These are phyloP conservation scores for Clupea harengus DNA, from an alignment of 2,113 vertebrate species.

Conservation along the genomic window DNA sequence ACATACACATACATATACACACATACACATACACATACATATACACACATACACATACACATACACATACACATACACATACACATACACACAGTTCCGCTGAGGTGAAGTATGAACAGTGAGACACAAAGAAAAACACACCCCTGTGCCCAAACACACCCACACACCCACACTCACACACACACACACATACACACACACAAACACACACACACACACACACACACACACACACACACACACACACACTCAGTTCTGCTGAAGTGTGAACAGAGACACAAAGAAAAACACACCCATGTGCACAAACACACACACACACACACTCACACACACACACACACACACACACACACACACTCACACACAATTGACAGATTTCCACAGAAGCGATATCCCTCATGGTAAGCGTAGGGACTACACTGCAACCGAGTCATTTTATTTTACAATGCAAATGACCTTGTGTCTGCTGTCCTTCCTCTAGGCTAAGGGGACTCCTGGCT, in stretches of 20 bases:
- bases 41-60: background rate
- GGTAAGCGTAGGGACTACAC: background rate
- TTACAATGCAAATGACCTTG: background rate
- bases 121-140: too few species aligned
- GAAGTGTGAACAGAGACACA: background rate
- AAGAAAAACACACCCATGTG: background rate
- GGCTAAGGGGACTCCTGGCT: background rate
- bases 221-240: background rate
- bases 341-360: slow-evolving; percentile 14
- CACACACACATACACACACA: too few species aligned
- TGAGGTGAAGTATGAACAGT: too few species aligned
- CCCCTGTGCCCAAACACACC: too few species aligned
- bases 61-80: too few species aligned
- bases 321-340: too few species aligned
- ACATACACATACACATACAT: slow-evolving; percentile 16
- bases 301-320: too few species aligned
- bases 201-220: too few species aligned
- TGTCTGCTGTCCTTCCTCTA: background rate
- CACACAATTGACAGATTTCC: background rate
- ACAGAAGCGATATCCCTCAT: background rate
- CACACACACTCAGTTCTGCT: background rate
- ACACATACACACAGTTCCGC: too few species aligned
- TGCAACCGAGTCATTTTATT: too few species aligned
- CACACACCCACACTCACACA: too few species aligned
- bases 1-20: background rate